A percentile compares a stretch with the other conserved stretches of the same genome.
Evolutionary conservation across 2,797 vertebrate genomes (phyloP).

Genomic region (Acipenser oxyrinchus): DNA sequence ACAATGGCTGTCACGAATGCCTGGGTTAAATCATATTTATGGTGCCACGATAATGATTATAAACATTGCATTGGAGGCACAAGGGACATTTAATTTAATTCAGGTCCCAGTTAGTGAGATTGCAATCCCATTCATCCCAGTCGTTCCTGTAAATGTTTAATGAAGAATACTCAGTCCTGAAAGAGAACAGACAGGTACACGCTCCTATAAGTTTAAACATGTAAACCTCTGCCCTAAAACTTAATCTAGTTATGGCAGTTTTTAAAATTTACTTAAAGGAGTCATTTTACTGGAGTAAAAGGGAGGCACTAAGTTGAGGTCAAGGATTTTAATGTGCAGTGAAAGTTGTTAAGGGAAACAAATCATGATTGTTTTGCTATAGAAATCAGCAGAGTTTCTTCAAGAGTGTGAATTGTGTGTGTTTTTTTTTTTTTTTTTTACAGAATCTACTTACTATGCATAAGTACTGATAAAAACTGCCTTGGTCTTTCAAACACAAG

Average conservation of each 20-base stretch:
- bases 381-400: conserved; percentile 68
- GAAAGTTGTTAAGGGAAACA: conserved; percentile 69
- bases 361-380: conserved; percentile 69
- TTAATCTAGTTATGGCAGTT: neutral
- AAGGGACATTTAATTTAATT: too few relatives aligned
- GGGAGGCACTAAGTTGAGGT: conserved; percentile 35
- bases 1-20: too few relatives aligned
- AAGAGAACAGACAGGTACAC: neutral
- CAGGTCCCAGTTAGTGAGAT: neutral
- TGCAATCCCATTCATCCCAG: neutral
- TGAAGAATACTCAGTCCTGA: conserved; percentile 1
- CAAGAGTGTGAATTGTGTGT: conserved; percentile 61
- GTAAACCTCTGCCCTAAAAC: neutral
- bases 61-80: too few relatives aligned
- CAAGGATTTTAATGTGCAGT: conserved; percentile 45
- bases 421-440: conserved; percentile 61
- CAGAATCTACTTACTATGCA: conserved; percentile 66
- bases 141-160: neutral
- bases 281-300: conserved; percentile 23
- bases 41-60: too few relatives aligned
- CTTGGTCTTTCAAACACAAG: conserved; percentile 64
- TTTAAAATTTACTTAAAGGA: conserved; percentile 16
- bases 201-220: neutral
- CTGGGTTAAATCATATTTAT: too few relatives aligned
- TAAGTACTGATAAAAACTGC: conserved; percentile 62